Evolutionary conservation across 2,113 vertebrate species (phyloP).

Genomic region (Condylura cristata): DNA sequence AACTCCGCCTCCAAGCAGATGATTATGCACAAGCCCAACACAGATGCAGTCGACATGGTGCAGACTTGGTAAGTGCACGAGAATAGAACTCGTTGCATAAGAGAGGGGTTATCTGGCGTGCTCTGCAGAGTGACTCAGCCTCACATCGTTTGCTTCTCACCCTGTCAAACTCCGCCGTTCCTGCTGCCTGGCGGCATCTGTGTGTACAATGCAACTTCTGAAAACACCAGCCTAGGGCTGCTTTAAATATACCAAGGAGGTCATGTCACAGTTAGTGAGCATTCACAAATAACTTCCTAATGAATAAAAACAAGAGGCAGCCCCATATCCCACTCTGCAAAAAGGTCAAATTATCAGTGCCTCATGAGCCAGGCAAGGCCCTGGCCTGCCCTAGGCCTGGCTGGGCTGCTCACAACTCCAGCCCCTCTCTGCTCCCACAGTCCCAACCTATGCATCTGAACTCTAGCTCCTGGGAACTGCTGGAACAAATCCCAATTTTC

Average conservation of each 20-base stretch:
- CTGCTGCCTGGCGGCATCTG: conserved; percentile 16
- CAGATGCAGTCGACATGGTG: background rate
- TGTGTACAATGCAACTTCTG: conserved; percentile 10
- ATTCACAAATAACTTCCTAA: conserved; percentile 59
- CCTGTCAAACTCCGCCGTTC: background rate
- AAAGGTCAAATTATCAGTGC: background rate
- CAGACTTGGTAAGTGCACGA: background rate
- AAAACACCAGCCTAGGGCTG: conserved; percentile 7
- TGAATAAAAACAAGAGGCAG: conserved; percentile 47
- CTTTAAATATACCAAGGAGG: conserved; percentile 61
- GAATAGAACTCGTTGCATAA: background rate
- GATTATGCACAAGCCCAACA: background rate
- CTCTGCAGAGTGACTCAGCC: background rate
- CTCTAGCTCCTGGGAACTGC: conserved; percentile 42
- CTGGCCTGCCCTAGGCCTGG: background rate
- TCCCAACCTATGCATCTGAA: conserved; percentile 30
- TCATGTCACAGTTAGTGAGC: conserved; percentile 37
- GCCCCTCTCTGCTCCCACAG: background rate
- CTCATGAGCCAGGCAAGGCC: background rate
- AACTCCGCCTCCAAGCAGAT: background rate
- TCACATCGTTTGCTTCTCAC: background rate
- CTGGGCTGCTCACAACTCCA: background rate
- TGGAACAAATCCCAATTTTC: conserved; percentile 41
- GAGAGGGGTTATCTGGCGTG: background rate
- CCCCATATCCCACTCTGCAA: background rate